Percentiles rank a stretch among this genome's conserved stretches.
Conservation (phyloP, 2,888 invertebrate genomes). For the Diloba caeruleocephala region DNA sequence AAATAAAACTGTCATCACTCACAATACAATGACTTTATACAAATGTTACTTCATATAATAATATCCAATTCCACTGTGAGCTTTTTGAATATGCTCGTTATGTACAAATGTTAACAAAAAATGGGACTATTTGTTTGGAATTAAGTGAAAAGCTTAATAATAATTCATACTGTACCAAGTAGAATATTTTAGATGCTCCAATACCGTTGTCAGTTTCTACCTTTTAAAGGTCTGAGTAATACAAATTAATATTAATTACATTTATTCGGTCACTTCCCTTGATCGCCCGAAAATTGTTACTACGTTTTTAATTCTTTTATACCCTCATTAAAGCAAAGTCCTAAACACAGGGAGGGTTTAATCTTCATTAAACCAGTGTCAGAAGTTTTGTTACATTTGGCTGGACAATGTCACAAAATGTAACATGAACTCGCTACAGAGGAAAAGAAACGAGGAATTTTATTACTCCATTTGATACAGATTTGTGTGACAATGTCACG, state of each 20-base stretch:
- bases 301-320: conserved; percentile 41
- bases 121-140: no score
- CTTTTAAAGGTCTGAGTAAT: conserved; percentile 19
- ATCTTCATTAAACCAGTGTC: conserved; percentile 41
- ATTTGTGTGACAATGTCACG: conserved; percentile 38
- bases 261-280: conserved; percentile 39
- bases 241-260: conserved; percentile 50
- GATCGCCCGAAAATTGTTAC: conserved; percentile 42
- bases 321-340: conserved; percentile 49
- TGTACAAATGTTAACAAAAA: no score
- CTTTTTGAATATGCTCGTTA: no score
- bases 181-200: no score
- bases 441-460: conserved; percentile 16
- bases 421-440: conserved; percentile 16
- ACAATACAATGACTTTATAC: no score
- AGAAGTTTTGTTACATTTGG: conserved; percentile 25
- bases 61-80: no score
- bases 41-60: no score
- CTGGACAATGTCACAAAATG: conserved; percentile 33
- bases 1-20: no score
- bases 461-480: conserved; percentile 32
- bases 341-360: conserved; percentile 39
- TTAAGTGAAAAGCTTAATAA: no score
- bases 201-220: not conserved
- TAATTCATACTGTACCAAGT: no score